These are phyloP conservation scores for Prietella phreatophila DNA, from an alignment of 2,113 vertebrate species.

Conservation along the genomic window DNA sequence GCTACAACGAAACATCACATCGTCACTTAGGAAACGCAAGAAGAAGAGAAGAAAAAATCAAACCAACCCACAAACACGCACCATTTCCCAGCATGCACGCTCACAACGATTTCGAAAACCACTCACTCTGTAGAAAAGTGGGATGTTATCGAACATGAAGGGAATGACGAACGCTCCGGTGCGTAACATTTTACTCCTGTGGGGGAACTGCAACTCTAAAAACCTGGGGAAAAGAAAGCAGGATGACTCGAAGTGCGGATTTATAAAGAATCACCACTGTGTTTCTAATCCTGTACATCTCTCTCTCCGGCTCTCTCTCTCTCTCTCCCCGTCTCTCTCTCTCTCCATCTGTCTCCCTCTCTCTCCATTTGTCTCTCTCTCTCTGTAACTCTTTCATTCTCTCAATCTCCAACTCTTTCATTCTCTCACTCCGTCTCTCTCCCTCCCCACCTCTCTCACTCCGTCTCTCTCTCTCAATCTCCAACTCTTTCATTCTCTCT, in stretches of 20 bases:
- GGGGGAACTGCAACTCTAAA: conserved; percentile 74
- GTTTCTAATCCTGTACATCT: too few species aligned
- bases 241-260: background rate
- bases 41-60: background rate
- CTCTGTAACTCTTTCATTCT: background rate
- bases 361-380: background rate
- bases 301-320: too few species aligned
- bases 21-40: background rate
- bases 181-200: conserved; percentile 73
- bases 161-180: conserved; percentile 75
- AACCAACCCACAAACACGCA: background rate
- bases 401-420: too few species aligned
- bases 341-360: background rate
- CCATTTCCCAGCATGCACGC: background rate
- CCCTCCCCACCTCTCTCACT: background rate
- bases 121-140: conserved; percentile 77
- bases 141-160: conserved; percentile 79
- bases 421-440: background rate
- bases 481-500: background rate
- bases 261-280: background rate
- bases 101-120: background rate
- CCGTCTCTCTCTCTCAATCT: background rate
- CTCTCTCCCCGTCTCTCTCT: too few species aligned
- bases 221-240: conserved; percentile 63
- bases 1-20: conserved; percentile 58